Conservation (phyloP, 2,113 vertebrate species). For the Castor canadensis region DNA sequence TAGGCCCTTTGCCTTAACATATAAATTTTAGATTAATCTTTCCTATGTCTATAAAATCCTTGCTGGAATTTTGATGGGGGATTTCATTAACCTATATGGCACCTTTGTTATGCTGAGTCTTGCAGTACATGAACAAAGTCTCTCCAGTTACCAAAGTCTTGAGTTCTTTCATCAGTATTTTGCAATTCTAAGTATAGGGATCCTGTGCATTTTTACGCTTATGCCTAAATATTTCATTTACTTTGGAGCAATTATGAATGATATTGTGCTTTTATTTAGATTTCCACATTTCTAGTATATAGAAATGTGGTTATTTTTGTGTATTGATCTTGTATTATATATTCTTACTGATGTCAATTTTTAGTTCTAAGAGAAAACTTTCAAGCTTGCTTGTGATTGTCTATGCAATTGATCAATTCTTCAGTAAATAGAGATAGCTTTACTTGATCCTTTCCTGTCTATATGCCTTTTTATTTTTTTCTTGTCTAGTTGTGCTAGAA, state of each 20-base stretch:
- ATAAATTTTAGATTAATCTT: too few relatives aligned
- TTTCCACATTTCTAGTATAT: neutral
- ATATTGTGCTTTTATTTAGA: neutral
- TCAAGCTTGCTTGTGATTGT: neutral
- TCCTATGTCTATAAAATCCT: too few relatives aligned
- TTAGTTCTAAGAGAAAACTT: neutral
- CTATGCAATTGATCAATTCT: neutral
- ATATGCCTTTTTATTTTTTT: conserved; percentile 18
- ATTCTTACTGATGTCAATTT: neutral
- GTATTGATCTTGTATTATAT: neutral
- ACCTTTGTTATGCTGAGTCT: conserved; percentile 20
- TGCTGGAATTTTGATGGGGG: neutral
- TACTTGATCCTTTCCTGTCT: neutral
- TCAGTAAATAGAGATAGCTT: conserved; percentile 1
- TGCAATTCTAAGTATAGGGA: neutral
- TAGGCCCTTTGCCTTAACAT: too few relatives aligned
- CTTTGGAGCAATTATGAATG: conserved; percentile 8
- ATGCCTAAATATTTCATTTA: neutral
- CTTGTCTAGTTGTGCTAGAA: neutral
- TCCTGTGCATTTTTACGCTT: neutral
- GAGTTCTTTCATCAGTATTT: neutral
- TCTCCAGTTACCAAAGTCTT: conserved; percentile 37
- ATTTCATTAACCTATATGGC: neutral
- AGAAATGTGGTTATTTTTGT: neutral
- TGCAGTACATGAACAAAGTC: neutral